Base-by-base conservation (phyloP, 2,113 vertebrate genomes). In the Eidolon helvum region DNA sequence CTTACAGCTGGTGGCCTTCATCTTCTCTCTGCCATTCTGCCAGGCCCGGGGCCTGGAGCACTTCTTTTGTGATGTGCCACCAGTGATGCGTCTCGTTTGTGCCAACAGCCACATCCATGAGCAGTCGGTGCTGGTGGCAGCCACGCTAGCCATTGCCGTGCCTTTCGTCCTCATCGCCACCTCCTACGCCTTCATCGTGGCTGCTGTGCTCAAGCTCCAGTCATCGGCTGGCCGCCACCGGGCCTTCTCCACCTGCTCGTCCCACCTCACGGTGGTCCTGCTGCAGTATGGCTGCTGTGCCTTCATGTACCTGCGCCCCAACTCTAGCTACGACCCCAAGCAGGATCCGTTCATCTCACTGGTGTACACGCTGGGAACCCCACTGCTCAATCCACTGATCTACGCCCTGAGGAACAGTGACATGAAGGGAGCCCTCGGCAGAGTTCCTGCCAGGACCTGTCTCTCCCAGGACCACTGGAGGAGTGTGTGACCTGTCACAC, bases 321-420 rank as follows among this genome's bases (percentile, higher is more conserved):
- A 22, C n/a, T 91, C 89, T 83, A 97, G 72, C 59, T 93, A 96
- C 40, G 57, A 84, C 4, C 75, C 94, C 33, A 66, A 90, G 21
- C 91, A 88, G 28, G 98, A 98, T 15, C 94, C 85, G 57, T 24
- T 98, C 35, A 4, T 98, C 21, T 98, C 98, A 0, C 55, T 98
- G 55, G 87, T 97, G 2, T 98, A 98, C 68, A 97, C 92, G 0
- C 43, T 97, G 50, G 97, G 96, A 28, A 97, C 97, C 10, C 98
- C 98, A 3, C 45, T 98, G 15, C 84, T 98, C 88, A 98, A 98
- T 43, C 98, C 97, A 1, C 65, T 98, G 24, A 97, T 98, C 59
- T 98, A 98, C 16, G 98, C 96, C 7, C 77, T 98, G 83, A 98
- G 98, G 38, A 98, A 98, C 59, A 94, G 77, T 15, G 97, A 98